A percentile compares a stretch with the other conserved stretches of the same genome.
Evolutionary conservation across 2,113 vertebrate species (phyloP).

Genomic region (Leptosomus discolor): DNA sequence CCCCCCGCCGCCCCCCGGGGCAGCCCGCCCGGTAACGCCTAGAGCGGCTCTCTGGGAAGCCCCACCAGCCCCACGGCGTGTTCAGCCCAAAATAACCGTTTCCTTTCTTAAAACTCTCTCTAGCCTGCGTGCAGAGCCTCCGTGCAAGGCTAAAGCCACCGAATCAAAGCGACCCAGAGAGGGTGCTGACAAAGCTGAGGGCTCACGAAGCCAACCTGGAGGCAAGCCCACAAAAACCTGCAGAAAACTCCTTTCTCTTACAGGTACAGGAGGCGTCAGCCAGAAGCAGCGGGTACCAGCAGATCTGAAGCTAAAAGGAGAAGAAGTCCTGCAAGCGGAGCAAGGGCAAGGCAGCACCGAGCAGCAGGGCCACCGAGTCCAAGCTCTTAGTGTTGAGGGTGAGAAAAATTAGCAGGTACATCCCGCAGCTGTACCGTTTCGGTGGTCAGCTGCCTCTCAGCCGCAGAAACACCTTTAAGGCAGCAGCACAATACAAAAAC

Average conservation of each 20-base stretch:
- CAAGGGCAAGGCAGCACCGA: neutral
- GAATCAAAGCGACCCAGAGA: neutral
- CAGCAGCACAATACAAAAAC: neutral
- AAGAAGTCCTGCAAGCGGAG: neutral
- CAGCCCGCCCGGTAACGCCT: no score
- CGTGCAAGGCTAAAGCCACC: neutral
- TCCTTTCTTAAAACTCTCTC: neutral
- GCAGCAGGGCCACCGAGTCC: accelerated
- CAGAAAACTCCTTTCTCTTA: neutral
- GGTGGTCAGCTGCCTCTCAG: no score
- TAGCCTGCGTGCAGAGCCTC: neutral
- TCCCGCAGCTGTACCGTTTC: neutral
- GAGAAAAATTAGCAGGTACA: neutral
- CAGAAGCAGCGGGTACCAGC: neutral
- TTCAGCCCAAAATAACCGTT: no score
- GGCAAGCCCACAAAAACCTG: no score
- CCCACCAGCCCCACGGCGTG: no score
- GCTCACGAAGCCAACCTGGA: neutral
- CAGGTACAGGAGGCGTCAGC: neutral
- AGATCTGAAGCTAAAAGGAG: neutral
- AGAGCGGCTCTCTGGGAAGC: no score
- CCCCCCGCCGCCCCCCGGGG: no score
- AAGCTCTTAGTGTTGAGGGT: neutral
- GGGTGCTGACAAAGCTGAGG: neutral
- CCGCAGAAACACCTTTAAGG: neutral